Conservation (phyloP, 1,140 invertebrate species). For the Riptortus pedestris region DNA sequence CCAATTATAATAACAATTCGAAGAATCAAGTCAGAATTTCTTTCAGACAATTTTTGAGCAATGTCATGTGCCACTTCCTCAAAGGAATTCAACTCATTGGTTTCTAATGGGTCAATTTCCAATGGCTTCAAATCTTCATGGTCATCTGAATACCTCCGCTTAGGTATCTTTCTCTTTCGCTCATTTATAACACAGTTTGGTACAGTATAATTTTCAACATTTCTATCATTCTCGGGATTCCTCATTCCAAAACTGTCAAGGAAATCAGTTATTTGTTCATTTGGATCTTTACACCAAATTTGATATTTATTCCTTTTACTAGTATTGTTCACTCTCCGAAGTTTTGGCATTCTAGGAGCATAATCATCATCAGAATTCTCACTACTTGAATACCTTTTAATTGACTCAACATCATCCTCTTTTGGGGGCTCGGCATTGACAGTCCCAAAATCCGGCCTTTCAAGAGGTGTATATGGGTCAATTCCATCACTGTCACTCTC, state of each 20-base stretch:
- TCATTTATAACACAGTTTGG: background rate
- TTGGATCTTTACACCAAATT: slow-evolving; percentile 17
- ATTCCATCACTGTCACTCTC: slow-evolving; percentile 19
- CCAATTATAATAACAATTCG: slow-evolving; percentile 37
- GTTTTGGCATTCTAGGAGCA: background rate
- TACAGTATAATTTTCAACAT: slow-evolving; percentile 23
- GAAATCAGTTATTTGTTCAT: slow-evolving; percentile 21
- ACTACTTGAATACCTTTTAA: background rate
- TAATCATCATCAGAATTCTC: slow-evolving; percentile 1
- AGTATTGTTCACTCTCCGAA: background rate
- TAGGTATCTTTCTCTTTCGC: background rate
- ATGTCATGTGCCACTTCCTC: slow-evolving; percentile 24
- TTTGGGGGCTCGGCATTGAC: background rate
- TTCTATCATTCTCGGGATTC: slow-evolving; percentile 20
- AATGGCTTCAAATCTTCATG: slow-evolving; percentile 3
- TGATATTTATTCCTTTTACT: slow-evolving; percentile 17
- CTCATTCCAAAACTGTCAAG: slow-evolving; percentile 12
- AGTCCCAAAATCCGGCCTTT: slow-evolving; percentile 6
- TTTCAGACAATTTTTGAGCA: slow-evolving; percentile 21
- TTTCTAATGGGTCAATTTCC: slow-evolving; percentile 13
- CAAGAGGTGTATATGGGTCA: slow-evolving; percentile 20
- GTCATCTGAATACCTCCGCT: background rate
- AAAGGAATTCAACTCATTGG: slow-evolving; percentile 2
- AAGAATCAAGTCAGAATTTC: slow-evolving; percentile 28
- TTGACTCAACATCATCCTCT: slow-evolving; percentile 9